Base-by-base conservation (phyloP, 2,888 invertebrate species). In the Cecidostiba fungosa region DNA sequence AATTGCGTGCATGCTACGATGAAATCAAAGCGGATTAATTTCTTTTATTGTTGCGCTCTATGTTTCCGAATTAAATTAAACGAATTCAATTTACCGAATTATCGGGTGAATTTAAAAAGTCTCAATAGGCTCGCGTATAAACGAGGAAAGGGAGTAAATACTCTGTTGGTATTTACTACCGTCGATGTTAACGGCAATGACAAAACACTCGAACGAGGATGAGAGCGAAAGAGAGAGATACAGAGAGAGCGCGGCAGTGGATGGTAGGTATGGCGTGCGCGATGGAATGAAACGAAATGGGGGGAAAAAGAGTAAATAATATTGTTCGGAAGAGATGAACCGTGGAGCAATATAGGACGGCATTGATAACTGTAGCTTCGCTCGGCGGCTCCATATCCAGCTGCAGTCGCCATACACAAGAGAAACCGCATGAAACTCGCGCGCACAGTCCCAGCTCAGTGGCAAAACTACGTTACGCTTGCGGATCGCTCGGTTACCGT, bases 301-400 rank as follows among this genome's bases (percentile, higher is more conserved):
- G 14, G 3, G 29, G 29, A 59, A 59, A 5, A 19, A 1, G 29
- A 26, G 66, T 16, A 29, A 66, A 66, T 26, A 66, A 66, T 29
- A 29, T 66, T 29, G 66, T 66, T 66, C 66, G 26, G 29, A 29
- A 66, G 66, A 66, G 66, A 66, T 29, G 66, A 66, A 66, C 66
- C 29, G 66, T 66, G 66, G 29, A 66, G 66, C 66, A 26, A 66
- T 66, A 66, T 26, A 66, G 66, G 29, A 59, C 16, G 29, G 66
- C 66, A 66, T 16, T 66, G 26, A 66, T 66, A 66, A 66, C 66
- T 66, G 66, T 12, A 66, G 29, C 66, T 26, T 16, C 12, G 12
- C 29, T 62, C 32, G 4, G 54, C 59, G 0, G 59, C 3, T 10
- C 62, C 26, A 14, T 43, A 43, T 10, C 66, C 26, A 66, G 66